Percentiles rank a stretch among this genome's conserved stretches.
Conservation (phyloP, 2,888 invertebrate genomes). For the Perizoma affinitatum region DNA sequence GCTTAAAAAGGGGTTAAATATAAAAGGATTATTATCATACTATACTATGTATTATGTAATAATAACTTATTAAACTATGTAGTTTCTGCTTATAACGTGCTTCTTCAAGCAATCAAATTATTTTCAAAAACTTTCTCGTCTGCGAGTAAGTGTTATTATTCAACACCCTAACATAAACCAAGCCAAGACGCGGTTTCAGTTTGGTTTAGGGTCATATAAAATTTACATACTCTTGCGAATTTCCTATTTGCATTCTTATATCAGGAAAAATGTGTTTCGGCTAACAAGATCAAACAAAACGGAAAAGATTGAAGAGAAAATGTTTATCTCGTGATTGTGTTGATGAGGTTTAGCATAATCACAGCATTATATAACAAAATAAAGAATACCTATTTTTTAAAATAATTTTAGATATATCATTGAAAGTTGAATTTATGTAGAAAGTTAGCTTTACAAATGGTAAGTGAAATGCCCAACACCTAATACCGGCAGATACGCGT, state of each 20-base stretch:
- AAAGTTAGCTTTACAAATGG: too few relatives aligned
- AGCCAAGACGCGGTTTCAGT: slow-evolving; percentile 22
- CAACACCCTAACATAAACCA: slow-evolving; percentile 30
- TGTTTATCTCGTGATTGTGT: neutral
- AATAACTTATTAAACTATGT: too few relatives aligned
- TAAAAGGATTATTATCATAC: too few relatives aligned
- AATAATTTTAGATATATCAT: too few relatives aligned
- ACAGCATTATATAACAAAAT: too few relatives aligned
- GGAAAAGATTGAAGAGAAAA: neutral
- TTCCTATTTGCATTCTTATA: slow-evolving; percentile 63
- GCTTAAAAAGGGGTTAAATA: too few relatives aligned
- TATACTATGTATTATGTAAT: too few relatives aligned
- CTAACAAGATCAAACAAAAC: slow-evolving; percentile 46
- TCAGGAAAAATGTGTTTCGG: slow-evolving; percentile 59
- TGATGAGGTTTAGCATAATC: slow-evolving; percentile 16
- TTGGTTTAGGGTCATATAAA: slow-evolving; percentile 45
- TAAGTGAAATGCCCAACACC: too few relatives aligned
- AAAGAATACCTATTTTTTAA: too few relatives aligned
- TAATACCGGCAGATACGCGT: too few relatives aligned
- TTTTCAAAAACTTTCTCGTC: neutral
- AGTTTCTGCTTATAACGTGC: too few relatives aligned
- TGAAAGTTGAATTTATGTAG: too few relatives aligned
- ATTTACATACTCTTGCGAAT: slow-evolving; percentile 63
- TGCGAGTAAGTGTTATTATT: slow-evolving; percentile 12
- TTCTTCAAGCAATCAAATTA: neutral